Evolutionary conservation across 1,140 invertebrate genomes (phyloP).

Genomic region (Neotoxoptera formosana): DNA sequence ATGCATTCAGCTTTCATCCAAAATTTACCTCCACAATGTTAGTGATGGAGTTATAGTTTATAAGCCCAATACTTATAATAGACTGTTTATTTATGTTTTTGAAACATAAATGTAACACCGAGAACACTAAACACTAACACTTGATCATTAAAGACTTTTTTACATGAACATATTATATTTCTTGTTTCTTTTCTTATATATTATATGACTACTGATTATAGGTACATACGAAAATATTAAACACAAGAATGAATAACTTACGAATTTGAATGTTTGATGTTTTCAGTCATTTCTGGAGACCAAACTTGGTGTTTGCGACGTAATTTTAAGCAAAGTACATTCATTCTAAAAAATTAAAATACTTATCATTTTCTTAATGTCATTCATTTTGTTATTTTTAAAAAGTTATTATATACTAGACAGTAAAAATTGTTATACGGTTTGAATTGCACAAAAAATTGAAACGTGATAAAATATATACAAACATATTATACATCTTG

Average conservation of each 20-base stretch:
- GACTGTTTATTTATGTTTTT: neutral
- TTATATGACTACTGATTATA: neutral
- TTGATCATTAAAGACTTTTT: neutral
- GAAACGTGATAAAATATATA: neutral
- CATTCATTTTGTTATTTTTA: neutral
- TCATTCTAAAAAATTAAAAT: conserved; percentile 15
- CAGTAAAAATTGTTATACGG: neutral
- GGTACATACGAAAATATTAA: neutral
- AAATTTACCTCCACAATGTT: neutral
- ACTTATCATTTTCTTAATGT: neutral
- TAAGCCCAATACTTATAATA: neutral
- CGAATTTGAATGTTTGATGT: conserved; percentile 22
- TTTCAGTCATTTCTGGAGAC: conserved; percentile 32
- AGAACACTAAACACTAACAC: too few relatives aligned
- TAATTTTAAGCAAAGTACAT: conserved; percentile 38
- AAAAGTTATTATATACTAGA: neutral
- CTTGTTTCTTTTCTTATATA: neutral
- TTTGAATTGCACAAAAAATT: neutral
- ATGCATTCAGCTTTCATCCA: neutral
- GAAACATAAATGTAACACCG: neutral
- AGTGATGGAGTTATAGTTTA: neutral
- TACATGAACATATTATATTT: neutral
- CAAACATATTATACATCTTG: neutral
- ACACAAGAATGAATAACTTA: conserved; percentile 20
- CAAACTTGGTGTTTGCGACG: conserved; percentile 43